Conservation (phyloP, 2,888 invertebrate genomes). For the Lasioglossum figueresi region DNA sequence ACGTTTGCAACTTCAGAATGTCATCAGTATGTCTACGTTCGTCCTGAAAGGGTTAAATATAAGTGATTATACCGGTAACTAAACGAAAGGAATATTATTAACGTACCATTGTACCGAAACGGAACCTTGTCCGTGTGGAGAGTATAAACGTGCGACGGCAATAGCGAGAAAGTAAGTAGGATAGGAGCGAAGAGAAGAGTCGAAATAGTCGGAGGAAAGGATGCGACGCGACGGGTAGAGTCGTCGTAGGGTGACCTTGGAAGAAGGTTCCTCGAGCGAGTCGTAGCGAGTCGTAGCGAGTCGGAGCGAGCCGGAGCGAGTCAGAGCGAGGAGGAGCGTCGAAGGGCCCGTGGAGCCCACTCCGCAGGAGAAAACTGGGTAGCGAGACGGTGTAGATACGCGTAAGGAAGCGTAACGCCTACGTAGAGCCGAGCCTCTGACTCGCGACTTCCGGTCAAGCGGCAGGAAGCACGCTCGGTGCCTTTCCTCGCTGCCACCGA, state of each 20-base stretch:
- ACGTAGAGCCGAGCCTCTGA: constrained; percentile 83
- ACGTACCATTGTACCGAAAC: background rate
- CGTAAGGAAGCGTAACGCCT: constrained; percentile 83
- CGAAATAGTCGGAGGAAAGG: constrained; percentile 19
- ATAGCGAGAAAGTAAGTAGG: background rate
- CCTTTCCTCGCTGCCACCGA: constrained; percentile 77
- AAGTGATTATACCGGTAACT: background rate
- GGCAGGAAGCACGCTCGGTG: constrained; percentile 83
- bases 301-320: background rate
- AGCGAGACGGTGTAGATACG: constrained; percentile 78
- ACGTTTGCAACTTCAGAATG: no score
- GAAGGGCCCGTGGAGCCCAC: constrained; percentile 48
- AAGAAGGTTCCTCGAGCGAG: constrained; percentile 51
- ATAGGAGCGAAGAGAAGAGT: background rate
- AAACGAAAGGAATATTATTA: background rate
- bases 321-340: constrained; percentile 14
- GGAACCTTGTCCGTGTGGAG: background rate
- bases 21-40: no score
- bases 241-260: constrained; percentile 50
- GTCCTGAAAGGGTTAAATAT: no score
- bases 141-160: background rate
- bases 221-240: background rate
- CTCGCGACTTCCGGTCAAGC: constrained; percentile 84
- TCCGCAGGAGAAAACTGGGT: constrained; percentile 74
- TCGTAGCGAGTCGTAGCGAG: constrained; percentile 13